These are phyloP conservation scores for Sorex araneus DNA, from an alignment of 2,113 vertebrate species.

Conservation along the genomic window DNA sequence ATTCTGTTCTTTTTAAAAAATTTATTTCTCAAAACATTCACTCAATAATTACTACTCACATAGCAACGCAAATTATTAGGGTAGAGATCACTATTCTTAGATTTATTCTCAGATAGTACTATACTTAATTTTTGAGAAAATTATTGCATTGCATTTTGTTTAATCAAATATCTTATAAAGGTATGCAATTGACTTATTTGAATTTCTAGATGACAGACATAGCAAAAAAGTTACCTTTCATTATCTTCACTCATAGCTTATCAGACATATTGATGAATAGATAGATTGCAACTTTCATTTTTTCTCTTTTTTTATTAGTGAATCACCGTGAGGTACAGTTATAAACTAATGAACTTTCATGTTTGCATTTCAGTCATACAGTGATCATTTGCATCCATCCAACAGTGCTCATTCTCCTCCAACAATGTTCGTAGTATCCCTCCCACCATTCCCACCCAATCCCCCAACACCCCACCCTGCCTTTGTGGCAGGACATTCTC, in stretches of 20 bases:
- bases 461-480: no score
- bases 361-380: no score
- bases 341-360: no score
- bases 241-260: neutral
- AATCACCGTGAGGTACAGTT: no score
- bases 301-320: no score
- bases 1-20: neutral
- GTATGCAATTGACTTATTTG: neutral
- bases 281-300: constrained; percentile 46
- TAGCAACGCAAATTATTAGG: constrained; percentile 16
- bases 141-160: constrained; percentile 49
- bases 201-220: neutral
- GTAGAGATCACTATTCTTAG: constrained; percentile 11
- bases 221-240: constrained; percentile 35
- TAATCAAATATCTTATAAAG: constrained; percentile 3
- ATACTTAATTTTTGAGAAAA: neutral
- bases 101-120: neutral
- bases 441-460: no score
- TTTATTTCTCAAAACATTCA: constrained; percentile 22
- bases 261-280: neutral
- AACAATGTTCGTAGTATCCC: no score
- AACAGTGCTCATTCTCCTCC: no score
- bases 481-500: no score
- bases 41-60: neutral
- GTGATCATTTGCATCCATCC: no score